Evolutionary conservation across 37 sponge, comb jelly and placozoan genomes (phyloP).

Genomic region (Bolinopsis microptera): DNA sequence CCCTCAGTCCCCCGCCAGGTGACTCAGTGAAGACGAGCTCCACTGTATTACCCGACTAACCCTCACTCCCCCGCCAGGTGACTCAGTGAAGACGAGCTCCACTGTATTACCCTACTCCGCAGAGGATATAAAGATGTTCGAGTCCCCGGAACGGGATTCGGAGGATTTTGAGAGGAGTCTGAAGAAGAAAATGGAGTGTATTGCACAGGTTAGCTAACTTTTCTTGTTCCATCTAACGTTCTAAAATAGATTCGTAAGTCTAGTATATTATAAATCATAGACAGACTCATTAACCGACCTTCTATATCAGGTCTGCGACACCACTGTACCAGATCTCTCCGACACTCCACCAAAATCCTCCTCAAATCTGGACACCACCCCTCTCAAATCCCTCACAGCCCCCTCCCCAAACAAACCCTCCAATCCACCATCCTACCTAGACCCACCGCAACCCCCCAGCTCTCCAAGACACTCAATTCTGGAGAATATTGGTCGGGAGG

Average conservation of each 20-base stretch:
- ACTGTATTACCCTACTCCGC: conserved; percentile 12
- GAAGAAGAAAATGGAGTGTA: conserved; percentile 59
- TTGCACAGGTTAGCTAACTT: conserved; percentile 61
- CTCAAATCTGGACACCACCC: not conserved
- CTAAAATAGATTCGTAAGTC: too few relatives aligned
- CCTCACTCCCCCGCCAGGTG: too few relatives aligned
- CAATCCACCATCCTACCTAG: not conserved
- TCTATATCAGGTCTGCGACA: conserved; percentile 55
- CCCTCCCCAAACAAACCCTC: not conserved
- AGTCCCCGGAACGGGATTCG: conserved; percentile 28
- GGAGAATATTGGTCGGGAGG: not conserved
- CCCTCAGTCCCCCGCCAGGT: too few relatives aligned
- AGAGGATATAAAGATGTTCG: conserved; percentile 60
- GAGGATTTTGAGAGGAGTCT: conserved; percentile 65
- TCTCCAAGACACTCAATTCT: not conserved
- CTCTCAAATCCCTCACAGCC: not conserved
- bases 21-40: too few relatives aligned
- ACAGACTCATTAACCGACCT: too few relatives aligned
- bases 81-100: not conserved
- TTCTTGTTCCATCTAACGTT: too few relatives aligned
- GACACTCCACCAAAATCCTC: not conserved
- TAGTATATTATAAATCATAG: too few relatives aligned
- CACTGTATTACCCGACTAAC: too few relatives aligned
- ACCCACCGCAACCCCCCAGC: not conserved
- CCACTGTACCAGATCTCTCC: conserved; percentile 19